Percentiles rank a stretch among this genome's conserved stretches.
Conservation (phyloP, 2,888 invertebrate species). For the Leucophora obtusa region DNA sequence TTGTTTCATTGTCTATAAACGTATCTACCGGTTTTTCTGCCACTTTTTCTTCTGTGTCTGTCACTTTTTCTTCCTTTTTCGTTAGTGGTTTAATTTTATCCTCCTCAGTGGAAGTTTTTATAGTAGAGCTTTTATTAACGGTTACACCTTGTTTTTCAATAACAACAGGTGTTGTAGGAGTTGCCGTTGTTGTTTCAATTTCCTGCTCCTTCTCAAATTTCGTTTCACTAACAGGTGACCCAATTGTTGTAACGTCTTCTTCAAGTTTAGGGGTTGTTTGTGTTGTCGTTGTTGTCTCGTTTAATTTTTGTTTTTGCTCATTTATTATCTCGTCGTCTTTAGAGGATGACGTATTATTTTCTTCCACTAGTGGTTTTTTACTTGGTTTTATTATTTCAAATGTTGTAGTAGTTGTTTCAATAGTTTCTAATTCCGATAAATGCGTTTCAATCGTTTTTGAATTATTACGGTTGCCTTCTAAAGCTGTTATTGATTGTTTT, state of each 20-base stretch:
- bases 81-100: conserved; percentile 40
- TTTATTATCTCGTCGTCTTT: conserved; percentile 49
- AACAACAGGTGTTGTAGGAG: conserved; percentile 65
- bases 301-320: conserved; percentile 11
- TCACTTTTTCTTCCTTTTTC: neutral
- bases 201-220: conserved; percentile 39
- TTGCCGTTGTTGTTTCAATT: conserved; percentile 37
- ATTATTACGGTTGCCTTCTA: conserved; percentile 54
- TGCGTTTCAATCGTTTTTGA: conserved; percentile 56
- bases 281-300: conserved; percentile 18
- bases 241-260: conserved; percentile 38
- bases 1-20: conserved; percentile 15
- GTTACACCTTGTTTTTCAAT: conserved; percentile 40
- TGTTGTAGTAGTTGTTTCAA: conserved; percentile 22
- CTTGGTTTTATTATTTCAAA: neutral
- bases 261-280: conserved; percentile 33
- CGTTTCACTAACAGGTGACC: conserved; percentile 32
- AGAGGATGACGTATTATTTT: conserved; percentile 51
- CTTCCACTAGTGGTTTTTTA: neutral
- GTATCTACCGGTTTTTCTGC: neutral
- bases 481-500: conserved; percentile 51
- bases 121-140: conserved; percentile 41
- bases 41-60: neutral
- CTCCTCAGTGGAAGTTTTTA: conserved; percentile 31
- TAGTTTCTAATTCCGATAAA: conserved; percentile 39